Conservation (phyloP, 2,797 vertebrate genomes). For the Peromyscus aztecus region DNA sequence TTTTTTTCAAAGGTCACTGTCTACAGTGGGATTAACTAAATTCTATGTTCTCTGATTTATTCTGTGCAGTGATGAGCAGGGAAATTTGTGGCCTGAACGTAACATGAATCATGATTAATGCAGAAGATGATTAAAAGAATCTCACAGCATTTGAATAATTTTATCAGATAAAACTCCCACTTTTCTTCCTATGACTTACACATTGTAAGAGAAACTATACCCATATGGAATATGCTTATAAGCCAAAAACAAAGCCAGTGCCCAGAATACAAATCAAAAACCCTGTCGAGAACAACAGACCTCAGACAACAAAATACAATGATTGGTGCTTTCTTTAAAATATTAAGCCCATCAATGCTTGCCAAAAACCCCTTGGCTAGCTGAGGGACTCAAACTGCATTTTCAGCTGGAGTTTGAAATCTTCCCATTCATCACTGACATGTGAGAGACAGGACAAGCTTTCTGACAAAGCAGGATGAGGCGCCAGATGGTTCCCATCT, state of each 20-base stretch:
- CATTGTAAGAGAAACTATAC: constrained; percentile 71
- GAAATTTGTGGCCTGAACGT: constrained; percentile 52
- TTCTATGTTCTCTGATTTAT: constrained; percentile 2
- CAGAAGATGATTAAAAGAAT: constrained; percentile 66
- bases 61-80: constrained; percentile 11
- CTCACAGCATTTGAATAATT: constrained; percentile 56
- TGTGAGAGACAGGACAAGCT: constrained; percentile 83
- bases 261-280: constrained; percentile 80
- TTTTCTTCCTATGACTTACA: constrained; percentile 59
- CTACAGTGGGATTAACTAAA: constrained; percentile 18
- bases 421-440: constrained; percentile 83
- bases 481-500: constrained; percentile 85
- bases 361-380: constrained; percentile 82
- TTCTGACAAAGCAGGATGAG: constrained; percentile 81
- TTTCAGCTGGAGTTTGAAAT: constrained; percentile 83
- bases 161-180: constrained; percentile 71
- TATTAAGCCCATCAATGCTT: constrained; percentile 79
- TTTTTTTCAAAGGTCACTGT: neutral
- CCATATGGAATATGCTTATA: constrained; percentile 67
- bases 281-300: constrained; percentile 79
- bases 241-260: constrained; percentile 74
- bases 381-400: constrained; percentile 80
- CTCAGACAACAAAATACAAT: constrained; percentile 83
- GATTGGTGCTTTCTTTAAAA: constrained; percentile 83
- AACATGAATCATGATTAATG: constrained; percentile 60